Evolutionary conservation across 2,888 invertebrate species (phyloP).

Genomic region (Saturnia pavonia): DNA sequence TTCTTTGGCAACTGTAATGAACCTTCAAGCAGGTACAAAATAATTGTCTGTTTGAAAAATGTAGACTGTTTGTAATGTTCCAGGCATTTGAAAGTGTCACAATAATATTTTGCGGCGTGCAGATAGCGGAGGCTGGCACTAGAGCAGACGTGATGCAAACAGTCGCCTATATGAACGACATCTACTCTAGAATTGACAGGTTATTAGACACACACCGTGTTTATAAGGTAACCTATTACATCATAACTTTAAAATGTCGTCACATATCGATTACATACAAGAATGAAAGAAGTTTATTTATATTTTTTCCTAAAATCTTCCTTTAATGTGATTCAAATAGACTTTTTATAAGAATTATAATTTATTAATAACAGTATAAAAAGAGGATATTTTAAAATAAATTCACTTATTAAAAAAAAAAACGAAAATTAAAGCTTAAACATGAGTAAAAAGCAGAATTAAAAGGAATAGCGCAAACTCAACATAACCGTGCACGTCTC

Average conservation of each 20-base stretch:
- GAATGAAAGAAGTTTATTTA: no score
- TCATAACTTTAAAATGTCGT: neutral
- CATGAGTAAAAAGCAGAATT: no score
- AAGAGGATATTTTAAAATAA: neutral
- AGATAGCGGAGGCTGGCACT: conserved; percentile 68
- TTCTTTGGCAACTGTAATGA: neutral
- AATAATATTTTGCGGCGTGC: conserved; percentile 90
- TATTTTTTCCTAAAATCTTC: no score
- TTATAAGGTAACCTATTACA: conserved; percentile 87
- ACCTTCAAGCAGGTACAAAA: neutral
- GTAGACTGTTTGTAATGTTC: conserved; percentile 10
- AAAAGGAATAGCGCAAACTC: neutral
- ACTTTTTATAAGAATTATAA: neutral
- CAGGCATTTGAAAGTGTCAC: conserved; percentile 90
- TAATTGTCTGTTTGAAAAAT: neutral
- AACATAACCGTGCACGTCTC: neutral
- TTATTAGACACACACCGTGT: conserved; percentile 92
- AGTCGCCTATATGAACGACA: conserved; percentile 92
- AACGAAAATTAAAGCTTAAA: no score
- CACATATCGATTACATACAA: neutral
- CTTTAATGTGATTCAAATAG: no score
- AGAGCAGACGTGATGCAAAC: conserved; percentile 86
- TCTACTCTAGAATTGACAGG: conserved; percentile 92
- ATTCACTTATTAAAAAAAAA: no score
- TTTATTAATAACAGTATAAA: neutral